Evolutionary conservation across 2,113 vertebrate genomes (phyloP), one percentile per base, ranked within the genome.

Genomic region (Esox niger): DNA sequence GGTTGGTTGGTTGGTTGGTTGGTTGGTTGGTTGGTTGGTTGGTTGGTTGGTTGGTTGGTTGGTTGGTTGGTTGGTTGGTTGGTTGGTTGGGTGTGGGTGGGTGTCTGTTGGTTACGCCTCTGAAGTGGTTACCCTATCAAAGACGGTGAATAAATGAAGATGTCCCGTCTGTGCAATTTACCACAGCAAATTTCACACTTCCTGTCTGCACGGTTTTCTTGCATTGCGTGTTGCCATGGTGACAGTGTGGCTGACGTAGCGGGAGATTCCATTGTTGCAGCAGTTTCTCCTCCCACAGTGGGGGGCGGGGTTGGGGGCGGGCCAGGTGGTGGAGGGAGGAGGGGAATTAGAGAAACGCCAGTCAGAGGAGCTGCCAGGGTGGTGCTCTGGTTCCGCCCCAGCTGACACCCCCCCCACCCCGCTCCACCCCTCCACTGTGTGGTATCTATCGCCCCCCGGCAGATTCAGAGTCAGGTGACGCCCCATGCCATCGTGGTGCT

Each of bases 401-500:
- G 55, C 32, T 61, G 57, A 43, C 27, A 17, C 43, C 63, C 74
- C 71, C 72, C 81, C 80, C 73, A 78, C 72, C 74, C 77, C 75
- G 75, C 81, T 64, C 76, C 78, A 71, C 68, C 76, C 79, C 56
- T 70, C 69, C 73, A 76, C 80, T 78, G 71, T 83, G 35, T 43
- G 38, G 47, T 52, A 52, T 52, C 70, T 87, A 77, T 79, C 66
- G 30, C 69, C 83, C n/a, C 68, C 86, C 63, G 79, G 79, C 92
- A 99, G 97, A 99, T 98, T 93, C 97, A 99, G 93, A 95, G 96
- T 91, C 98, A 94, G 91, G 95, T 99, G 86, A 97, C 95, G 83
- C 96, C 97, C 78, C 97, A 99, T 61, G 96, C 97, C 91, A 98
- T 98, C 79, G 96, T 99, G 91, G 96, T 99, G 87, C 93, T 99